Conservation (phyloP, 1,140 invertebrate species). For the Penaeus indicus region DNA sequence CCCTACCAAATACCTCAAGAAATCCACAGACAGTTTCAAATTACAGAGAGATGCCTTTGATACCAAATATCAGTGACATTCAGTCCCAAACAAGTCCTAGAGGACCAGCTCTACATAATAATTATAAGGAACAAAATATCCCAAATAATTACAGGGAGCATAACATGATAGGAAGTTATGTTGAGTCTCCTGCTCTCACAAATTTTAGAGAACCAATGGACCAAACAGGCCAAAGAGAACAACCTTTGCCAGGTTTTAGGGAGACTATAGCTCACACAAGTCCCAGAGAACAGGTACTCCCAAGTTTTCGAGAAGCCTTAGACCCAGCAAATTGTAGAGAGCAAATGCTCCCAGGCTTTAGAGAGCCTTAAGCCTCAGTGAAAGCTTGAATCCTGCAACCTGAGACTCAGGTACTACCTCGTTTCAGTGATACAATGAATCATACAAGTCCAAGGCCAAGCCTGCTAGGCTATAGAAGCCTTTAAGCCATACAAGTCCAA, state of each 20-base stretch:
- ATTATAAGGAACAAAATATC: slow-evolving; percentile 45
- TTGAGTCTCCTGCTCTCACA: slow-evolving; percentile 4
- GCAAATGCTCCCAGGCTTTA: not conserved
- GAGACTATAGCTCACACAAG: not conserved
- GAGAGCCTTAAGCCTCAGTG: slow-evolving; percentile 10
- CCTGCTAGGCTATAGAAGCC: too few species aligned
- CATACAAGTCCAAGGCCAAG: slow-evolving; percentile 23
- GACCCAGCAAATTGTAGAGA: not conserved
- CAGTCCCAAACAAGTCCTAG: slow-evolving; percentile 37
- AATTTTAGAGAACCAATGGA: slow-evolving; percentile 19
- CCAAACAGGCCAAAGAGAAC: not conserved
- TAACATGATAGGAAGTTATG: slow-evolving; percentile 37
- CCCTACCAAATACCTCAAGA: too few species aligned
- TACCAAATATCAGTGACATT: slow-evolving; percentile 34
- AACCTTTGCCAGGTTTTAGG: not conserved
- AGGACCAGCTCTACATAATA: slow-evolving; percentile 25
- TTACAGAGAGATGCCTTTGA: slow-evolving; percentile 11
- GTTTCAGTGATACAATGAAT: slow-evolving; percentile 23
- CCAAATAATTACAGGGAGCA: slow-evolving; percentile 43
- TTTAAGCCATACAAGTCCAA: slow-evolving; percentile 29
- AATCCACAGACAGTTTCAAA: too few species aligned
- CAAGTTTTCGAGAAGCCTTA: not conserved
- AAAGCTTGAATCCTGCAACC: slow-evolving; percentile 17
- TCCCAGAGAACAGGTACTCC: not conserved
- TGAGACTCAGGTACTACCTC: not conserved